These are phyloP conservation scores for Pachyseris speciosa DNA, from an alignment of 64 coral and sea anemone species.

Conservation along the genomic window DNA sequence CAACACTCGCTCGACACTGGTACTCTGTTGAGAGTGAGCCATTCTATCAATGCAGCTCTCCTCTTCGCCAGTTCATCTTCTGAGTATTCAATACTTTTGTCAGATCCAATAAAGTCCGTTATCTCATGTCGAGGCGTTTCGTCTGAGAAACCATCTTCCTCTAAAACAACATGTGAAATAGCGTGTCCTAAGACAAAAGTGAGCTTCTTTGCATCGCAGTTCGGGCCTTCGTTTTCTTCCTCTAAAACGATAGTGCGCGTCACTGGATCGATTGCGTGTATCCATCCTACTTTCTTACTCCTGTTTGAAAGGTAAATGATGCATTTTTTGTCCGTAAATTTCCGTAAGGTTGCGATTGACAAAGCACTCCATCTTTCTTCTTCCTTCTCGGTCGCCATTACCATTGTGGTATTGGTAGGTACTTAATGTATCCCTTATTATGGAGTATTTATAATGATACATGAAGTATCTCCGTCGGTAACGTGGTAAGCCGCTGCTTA, in stretches of 20 bases:
- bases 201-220: not conserved
- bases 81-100: constrained; percentile 27
- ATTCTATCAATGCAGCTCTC: constrained; percentile 69
- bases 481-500: too few relatives aligned
- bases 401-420: not conserved
- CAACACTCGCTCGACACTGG: constrained; percentile 45
- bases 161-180: constrained; percentile 3
- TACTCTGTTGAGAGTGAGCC: constrained; percentile 82
- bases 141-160: constrained; percentile 11
- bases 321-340: constrained; percentile 50
- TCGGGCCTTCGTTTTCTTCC: constrained; percentile 9
- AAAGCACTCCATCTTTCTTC: not conserved
- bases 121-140: constrained; percentile 9
- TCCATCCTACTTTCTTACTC: constrained; percentile 68
- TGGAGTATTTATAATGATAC: too few relatives aligned
- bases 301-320: constrained; percentile 55
- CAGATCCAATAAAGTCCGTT: constrained; percentile 23
- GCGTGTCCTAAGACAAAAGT: constrained; percentile 64
- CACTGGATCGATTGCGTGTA: constrained; percentile 91
- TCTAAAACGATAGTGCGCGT: constrained; percentile 73
- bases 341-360: constrained; percentile 5
- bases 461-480: too few relatives aligned
- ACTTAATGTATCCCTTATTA: not conserved
- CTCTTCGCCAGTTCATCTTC: constrained; percentile 57
- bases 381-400: constrained; percentile 49